Conservation (phyloP, 2,113 vertebrate species). For the Himantopus leucocephalus region DNA sequence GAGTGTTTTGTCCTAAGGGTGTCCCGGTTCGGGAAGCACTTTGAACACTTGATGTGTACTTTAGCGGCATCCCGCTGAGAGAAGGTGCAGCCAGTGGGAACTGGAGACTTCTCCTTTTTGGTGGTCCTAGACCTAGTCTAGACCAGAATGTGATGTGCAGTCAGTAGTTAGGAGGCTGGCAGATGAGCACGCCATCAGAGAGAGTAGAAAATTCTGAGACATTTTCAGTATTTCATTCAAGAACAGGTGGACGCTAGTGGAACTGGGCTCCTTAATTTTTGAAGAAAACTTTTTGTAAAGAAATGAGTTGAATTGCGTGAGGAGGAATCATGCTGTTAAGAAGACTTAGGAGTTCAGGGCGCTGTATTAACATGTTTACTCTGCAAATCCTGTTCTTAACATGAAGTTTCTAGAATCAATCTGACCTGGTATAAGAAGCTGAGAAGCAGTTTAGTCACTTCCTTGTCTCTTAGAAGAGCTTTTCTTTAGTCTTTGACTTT, state of each 20-base stretch:
- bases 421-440: background rate
- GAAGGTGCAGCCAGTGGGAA: background rate
- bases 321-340: background rate
- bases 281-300: background rate
- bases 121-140: background rate
- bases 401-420: background rate
- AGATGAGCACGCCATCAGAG: background rate
- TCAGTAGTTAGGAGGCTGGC: background rate
- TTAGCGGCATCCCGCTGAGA: background rate
- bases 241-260: background rate
- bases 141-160: background rate
- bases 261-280: background rate
- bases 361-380: background rate
- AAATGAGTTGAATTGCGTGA: background rate
- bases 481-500: background rate
- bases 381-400: background rate
- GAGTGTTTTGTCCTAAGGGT: background rate
- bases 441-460: background rate
- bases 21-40: background rate
- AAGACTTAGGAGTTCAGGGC: background rate
- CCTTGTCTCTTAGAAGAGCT: background rate
- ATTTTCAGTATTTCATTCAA: background rate
- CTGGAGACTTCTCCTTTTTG: background rate
- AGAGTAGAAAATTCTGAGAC: background rate
- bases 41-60: background rate